A percentile compares a stretch with the other conserved stretches of the same genome.
phyloP scores from a whole-genome alignment of 2,113 vertebrate species.

The Lasiurus cinereus region DNA sequence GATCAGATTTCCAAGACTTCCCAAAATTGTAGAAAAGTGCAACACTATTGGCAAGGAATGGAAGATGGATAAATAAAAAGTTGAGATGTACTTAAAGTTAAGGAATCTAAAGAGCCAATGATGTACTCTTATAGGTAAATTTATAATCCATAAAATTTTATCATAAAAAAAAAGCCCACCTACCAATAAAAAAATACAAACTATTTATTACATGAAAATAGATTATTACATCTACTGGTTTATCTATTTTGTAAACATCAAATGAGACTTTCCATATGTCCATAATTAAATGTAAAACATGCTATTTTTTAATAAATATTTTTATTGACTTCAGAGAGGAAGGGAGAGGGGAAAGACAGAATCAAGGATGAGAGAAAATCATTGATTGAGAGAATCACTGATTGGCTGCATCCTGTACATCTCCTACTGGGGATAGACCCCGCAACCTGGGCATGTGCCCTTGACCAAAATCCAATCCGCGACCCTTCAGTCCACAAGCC shows the following conservation, averaged over 20 bases:
- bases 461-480: too few species aligned
- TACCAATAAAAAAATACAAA: neutral
- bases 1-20: slow-evolving; percentile 99
- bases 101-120: slow-evolving; percentile 87
- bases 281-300: slow-evolving; percentile 60
- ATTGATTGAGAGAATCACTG: too few species aligned
- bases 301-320: neutral
- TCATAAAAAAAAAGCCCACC: neutral
- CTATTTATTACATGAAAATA: neutral
- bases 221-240: neutral
- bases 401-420: too few species aligned
- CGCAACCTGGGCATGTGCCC: too few species aligned
- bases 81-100: slow-evolving; percentile 96
- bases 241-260: neutral
- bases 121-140: neutral
- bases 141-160: slow-evolving; percentile 35
- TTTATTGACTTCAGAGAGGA: too few species aligned
- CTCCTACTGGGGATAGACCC: too few species aligned
- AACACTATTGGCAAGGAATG: slow-evolving; percentile 96
- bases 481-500: too few species aligned
- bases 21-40: slow-evolving; percentile 99
- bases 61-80: slow-evolving; percentile 96
- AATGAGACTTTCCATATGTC: neutral
- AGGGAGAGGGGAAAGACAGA: too few species aligned
- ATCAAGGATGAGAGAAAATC: too few species aligned